These are phyloP conservation scores for Nanorana parkeri DNA, from an alignment of 2,113 vertebrate genomes.

Conservation along the genomic window DNA sequence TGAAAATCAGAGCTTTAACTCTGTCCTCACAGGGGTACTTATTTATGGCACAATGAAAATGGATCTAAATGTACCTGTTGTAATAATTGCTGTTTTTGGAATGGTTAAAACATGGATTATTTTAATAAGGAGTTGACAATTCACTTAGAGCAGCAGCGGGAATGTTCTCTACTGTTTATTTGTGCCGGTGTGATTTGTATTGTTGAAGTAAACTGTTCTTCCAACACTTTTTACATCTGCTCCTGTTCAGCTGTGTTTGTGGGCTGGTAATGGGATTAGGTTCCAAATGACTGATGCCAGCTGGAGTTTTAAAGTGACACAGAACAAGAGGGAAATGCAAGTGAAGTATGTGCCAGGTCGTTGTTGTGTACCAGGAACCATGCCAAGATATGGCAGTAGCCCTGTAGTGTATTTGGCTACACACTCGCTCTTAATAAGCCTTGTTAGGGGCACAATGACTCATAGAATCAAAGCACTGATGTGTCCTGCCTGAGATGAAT, in stretches of 20 bases:
- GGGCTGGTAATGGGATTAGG: conserved; percentile 38
- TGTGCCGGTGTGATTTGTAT: conserved; percentile 47
- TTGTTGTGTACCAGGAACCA: conserved; percentile 45
- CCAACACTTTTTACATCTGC: conserved; percentile 46
- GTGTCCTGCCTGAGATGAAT: conserved; percentile 8
- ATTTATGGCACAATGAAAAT: conserved; percentile 32
- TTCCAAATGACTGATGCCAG: conserved; percentile 46
- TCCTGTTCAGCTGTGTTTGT: conserved; percentile 46
- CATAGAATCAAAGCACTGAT: conserved; percentile 27
- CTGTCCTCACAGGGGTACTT: conserved; percentile 17
- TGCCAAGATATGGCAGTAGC: conserved; percentile 41
- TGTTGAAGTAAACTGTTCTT: conserved; percentile 40
- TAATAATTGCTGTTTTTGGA: conserved; percentile 10
- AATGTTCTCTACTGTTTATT: conserved; percentile 43
- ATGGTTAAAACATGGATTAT: conserved; percentile 4
- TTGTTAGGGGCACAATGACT: conserved; percentile 34
- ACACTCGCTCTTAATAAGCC: conserved; percentile 40
- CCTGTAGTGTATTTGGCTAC: conserved; percentile 36
- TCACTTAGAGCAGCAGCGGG: conserved; percentile 47
- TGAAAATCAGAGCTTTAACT: neutral
- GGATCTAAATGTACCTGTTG: neutral
- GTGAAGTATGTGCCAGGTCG: conserved; percentile 25
- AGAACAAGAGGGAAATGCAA: conserved; percentile 28
- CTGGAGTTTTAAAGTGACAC: conserved; percentile 50
- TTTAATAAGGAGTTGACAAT: conserved; percentile 31